Conservation (phyloP, 2,888 invertebrate genomes). For the Drosophila diplacantha region DNA sequence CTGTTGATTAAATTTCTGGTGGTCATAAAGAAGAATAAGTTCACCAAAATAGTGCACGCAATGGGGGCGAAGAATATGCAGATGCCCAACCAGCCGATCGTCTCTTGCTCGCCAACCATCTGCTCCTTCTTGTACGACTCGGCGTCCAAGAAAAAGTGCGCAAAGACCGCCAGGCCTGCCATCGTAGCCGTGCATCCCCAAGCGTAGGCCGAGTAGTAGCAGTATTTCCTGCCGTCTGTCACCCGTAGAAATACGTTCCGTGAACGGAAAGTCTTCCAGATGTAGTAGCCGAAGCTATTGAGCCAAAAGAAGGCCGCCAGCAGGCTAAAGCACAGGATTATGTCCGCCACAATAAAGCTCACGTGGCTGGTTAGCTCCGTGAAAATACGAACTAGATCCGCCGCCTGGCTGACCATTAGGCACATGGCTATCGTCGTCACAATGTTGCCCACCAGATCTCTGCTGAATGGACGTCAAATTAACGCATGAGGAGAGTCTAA, state of each 20-base stretch:
- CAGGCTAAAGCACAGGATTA: constrained; percentile 86
- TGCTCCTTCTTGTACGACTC: constrained; percentile 79
- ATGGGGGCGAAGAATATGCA: constrained; percentile 90
- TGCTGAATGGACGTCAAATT: constrained; percentile 53
- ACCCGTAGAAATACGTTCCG: constrained; percentile 90
- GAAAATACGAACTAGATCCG: constrained; percentile 87
- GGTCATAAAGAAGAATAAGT: constrained; percentile 88
- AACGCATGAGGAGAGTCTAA: constrained; percentile 12
- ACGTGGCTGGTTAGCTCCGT: constrained; percentile 89
- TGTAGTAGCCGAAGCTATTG: constrained; percentile 90
- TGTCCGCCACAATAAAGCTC: constrained; percentile 88
- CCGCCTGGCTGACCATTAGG: constrained; percentile 86
- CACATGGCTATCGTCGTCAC: constrained; percentile 89
- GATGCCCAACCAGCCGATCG: constrained; percentile 88
- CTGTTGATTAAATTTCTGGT: constrained; percentile 88
- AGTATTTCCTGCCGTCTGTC: constrained; percentile 91
- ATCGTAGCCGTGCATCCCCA: constrained; percentile 86
- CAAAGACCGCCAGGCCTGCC: constrained; percentile 86
- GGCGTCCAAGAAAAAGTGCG: constrained; percentile 86
- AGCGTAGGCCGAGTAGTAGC: constrained; percentile 89
- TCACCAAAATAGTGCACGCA: constrained; percentile 87
- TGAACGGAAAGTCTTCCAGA: constrained; percentile 92
- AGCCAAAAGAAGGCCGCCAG: constrained; percentile 92
- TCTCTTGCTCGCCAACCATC: constrained; percentile 83
- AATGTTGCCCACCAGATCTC: constrained; percentile 89